Conservation (phyloP, 2,113 vertebrate species). For the Mustela nigripes region DNA sequence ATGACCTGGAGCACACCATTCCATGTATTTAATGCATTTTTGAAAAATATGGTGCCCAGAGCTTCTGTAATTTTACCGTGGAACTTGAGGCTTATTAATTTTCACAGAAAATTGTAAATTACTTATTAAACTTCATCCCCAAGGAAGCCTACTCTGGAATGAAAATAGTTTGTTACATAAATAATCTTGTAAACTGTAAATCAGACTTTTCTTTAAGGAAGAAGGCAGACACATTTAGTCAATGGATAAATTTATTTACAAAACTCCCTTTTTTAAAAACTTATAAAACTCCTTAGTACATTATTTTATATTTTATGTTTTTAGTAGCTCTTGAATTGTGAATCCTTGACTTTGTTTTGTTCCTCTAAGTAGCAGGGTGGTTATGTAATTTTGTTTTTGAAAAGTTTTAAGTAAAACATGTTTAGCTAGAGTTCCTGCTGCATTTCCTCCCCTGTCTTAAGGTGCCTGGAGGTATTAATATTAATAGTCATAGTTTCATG, state of each 20-base stretch:
- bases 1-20: background rate
- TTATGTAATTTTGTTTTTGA: constrained; percentile 70
- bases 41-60: background rate
- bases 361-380: constrained; percentile 43
- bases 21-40: background rate
- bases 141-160: background rate
- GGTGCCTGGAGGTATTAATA: constrained; percentile 3
- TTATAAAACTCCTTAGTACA: background rate
- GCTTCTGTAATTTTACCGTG: background rate
- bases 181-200: constrained; percentile 36
- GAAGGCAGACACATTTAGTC: background rate
- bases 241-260: constrained; percentile 23
- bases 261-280: background rate
- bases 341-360: constrained; percentile 41
- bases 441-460: background rate
- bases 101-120: constrained; percentile 25
- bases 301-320: constrained; percentile 35
- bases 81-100: constrained; percentile 6
- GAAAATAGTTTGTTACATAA: constrained; percentile 53
- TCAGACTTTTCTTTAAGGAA: background rate
- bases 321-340: constrained; percentile 48
- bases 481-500: constrained; percentile 84
- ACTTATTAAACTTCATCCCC: background rate
- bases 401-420: constrained; percentile 55
- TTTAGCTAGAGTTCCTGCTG: constrained; percentile 68